These are phyloP conservation scores for Erinaceus europaeus DNA, from an alignment of 2,113 vertebrate genomes.

Conservation along the genomic window DNA sequence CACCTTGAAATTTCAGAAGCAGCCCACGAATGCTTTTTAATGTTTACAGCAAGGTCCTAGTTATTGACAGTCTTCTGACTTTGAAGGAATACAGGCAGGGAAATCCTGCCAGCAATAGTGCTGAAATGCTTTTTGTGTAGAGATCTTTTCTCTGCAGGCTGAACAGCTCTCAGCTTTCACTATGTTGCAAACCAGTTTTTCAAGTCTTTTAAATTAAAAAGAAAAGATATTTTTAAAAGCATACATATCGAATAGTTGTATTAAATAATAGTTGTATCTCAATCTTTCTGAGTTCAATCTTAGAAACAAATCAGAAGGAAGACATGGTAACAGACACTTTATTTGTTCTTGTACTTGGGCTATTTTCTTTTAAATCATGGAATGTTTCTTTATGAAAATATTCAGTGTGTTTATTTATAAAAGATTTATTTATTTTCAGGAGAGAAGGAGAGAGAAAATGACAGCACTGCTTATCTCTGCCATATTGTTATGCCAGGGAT, in stretches of 20 bases:
- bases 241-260: background rate
- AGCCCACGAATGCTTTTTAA: slow-evolving; percentile 3
- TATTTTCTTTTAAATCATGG: background rate
- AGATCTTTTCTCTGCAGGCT: background rate
- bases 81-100: background rate
- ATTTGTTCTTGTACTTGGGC: background rate
- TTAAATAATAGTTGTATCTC: background rate
- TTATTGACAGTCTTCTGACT: background rate
- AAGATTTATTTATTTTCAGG: no score
- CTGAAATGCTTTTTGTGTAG: background rate
- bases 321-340: background rate
- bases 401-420: no score
- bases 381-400: background rate
- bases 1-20: slow-evolving; percentile 39
- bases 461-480: no score
- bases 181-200: background rate
- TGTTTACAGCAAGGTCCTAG: slow-evolving; percentile 24
- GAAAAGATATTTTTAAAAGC: background rate
- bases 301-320: background rate
- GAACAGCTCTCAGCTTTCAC: background rate
- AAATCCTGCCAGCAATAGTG: background rate
- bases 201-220: background rate
- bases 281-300: background rate
- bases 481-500: no score
- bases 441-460: no score